Conservation (phyloP, 1,140 invertebrate species). For the Whitmania pigra region DNA sequence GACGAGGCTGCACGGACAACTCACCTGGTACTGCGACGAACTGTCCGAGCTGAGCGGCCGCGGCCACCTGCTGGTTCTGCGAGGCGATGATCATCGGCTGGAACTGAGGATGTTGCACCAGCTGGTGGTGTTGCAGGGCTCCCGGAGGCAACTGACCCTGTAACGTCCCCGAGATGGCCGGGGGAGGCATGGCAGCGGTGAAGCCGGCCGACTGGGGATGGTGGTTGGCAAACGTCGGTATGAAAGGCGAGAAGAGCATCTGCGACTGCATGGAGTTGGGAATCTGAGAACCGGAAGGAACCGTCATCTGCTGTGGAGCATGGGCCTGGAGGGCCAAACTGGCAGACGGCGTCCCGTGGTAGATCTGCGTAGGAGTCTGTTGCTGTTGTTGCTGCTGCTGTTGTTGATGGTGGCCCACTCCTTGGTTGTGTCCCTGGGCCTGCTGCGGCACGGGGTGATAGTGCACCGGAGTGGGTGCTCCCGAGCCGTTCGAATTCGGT, state of each 20-base stretch:
- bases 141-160: slow-evolving; percentile 1
- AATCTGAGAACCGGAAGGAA: neutral
- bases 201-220: neutral
- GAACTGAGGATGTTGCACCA: neutral
- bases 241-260: slow-evolving; percentile 4
- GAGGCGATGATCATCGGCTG: neutral
- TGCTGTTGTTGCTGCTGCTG: slow-evolving; percentile 8
- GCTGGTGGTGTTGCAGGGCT: neutral
- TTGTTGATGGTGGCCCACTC: neutral
- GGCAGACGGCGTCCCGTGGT: neutral
- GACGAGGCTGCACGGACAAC: neutral
- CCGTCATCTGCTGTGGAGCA: neutral
- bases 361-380: neutral
- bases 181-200: neutral
- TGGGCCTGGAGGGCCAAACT: neutral
- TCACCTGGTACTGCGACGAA: neutral
- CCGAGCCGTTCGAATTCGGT: neutral
- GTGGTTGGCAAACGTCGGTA: neutral
- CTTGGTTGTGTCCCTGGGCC: neutral
- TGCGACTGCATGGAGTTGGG: neutral
- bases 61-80: neutral
- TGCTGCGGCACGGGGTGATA: neutral
- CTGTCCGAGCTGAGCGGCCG: slow-evolving; percentile 6
- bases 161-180: neutral
- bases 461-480: slow-evolving; percentile 3